Evolutionary conservation across 2,888 invertebrate genomes (phyloP).

Genomic region (Drosophila subsilvestris): DNA sequence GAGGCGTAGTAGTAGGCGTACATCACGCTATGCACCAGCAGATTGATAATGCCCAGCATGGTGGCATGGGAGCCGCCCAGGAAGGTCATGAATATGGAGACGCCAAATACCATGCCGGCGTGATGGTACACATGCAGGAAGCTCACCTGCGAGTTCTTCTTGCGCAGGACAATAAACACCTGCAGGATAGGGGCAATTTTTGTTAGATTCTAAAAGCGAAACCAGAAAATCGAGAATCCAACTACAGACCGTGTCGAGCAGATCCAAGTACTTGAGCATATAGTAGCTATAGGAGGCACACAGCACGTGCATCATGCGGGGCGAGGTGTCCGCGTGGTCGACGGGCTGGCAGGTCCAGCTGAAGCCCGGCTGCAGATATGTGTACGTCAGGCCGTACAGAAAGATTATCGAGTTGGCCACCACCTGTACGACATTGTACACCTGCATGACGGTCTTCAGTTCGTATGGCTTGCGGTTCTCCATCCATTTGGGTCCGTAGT

Average conservation of each 20-base stretch:
- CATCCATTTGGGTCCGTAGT: constrained; percentile 90
- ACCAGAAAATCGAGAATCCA: too few relatives aligned
- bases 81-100: constrained; percentile 87
- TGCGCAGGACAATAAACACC: constrained; percentile 91
- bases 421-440: constrained; percentile 88
- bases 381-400: constrained; percentile 63
- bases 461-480: constrained; percentile 87
- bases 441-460: constrained; percentile 87
- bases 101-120: constrained; percentile 89
- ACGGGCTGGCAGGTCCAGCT: constrained; percentile 79
- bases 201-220: neutral
- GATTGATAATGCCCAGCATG: constrained; percentile 89
- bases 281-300: constrained; percentile 87
- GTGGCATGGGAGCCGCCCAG: constrained; percentile 89
- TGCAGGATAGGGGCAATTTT: constrained; percentile 34
- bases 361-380: constrained; percentile 70
- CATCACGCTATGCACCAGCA: constrained; percentile 92
- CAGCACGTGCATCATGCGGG: constrained; percentile 84
- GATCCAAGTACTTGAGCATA: constrained; percentile 88
- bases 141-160: constrained; percentile 92
- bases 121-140: constrained; percentile 95
- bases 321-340: constrained; percentile 70
- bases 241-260: constrained; percentile 88
- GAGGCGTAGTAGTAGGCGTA: constrained; percentile 92
- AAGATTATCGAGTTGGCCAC: constrained; percentile 64